A percentile compares a stretch with the other conserved stretches of the same genome.
Evolutionary conservation across 2,797 vertebrate species (phyloP).

Genomic region (Poecilia wingei): DNA sequence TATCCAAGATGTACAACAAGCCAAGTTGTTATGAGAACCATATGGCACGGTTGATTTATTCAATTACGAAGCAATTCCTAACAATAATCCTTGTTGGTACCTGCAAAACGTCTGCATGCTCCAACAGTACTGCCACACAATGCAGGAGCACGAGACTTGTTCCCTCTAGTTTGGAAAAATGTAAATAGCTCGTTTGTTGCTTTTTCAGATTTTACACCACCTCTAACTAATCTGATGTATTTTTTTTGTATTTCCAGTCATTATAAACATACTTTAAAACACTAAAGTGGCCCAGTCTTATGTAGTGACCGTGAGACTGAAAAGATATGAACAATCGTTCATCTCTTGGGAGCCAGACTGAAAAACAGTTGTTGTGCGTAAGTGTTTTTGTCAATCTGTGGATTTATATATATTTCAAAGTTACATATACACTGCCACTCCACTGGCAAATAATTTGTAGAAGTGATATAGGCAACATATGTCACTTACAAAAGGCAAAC

Average conservation of each 20-base stretch:
- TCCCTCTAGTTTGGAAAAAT: background rate
- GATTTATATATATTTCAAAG: background rate
- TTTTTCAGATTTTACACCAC: background rate
- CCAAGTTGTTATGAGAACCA: constrained; percentile 1
- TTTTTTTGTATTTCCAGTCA: background rate
- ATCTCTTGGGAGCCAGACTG: background rate
- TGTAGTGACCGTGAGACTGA: background rate
- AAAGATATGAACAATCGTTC: background rate
- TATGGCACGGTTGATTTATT: background rate
- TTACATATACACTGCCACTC: background rate
- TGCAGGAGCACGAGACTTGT: background rate
- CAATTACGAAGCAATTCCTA: background rate
- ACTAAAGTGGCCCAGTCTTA: background rate
- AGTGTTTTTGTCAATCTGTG: background rate
- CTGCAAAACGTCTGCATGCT: background rate
- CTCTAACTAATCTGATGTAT: background rate
- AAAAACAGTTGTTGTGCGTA: background rate
- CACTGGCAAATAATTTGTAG: background rate
- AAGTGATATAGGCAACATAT: background rate
- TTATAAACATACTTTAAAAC: background rate
- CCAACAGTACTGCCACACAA: background rate
- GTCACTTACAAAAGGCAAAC: background rate
- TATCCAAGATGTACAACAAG: background rate
- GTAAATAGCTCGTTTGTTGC: background rate
- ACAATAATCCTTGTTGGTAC: background rate